Percentiles rank a stretch among this genome's conserved stretches.
These are phyloP conservation scores for Panulirus ornatus DNA, from an alignment of 1,140 invertebrate species.

Conservation along the genomic window DNA sequence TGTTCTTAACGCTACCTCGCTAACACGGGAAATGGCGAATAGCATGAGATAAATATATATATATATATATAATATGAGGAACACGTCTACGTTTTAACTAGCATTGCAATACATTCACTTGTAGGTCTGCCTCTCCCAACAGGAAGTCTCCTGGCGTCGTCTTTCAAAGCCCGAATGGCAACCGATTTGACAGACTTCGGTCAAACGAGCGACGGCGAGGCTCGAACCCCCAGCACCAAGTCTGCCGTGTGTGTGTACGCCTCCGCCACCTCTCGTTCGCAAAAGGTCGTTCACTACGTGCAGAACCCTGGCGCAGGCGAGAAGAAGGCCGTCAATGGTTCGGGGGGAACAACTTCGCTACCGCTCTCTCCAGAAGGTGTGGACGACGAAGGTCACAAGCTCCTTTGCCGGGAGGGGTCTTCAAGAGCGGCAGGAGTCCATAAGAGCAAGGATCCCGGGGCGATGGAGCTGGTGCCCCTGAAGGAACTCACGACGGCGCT, in stretches of 20 bases:
- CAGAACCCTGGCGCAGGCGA: not conserved
- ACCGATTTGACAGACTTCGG: not conserved
- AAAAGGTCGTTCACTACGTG: not conserved
- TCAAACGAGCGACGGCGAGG: not conserved
- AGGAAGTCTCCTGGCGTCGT: not conserved
- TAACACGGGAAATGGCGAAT: no score
- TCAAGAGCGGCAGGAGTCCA: not conserved
- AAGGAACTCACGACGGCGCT: not conserved
- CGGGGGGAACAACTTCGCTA: not conserved
- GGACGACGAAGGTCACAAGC: not conserved
- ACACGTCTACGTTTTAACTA: no score
- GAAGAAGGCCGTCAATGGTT: not conserved
- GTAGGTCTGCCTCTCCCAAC: not conserved
- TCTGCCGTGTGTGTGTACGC: not conserved
- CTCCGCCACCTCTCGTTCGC: not conserved
- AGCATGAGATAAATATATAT: no score
- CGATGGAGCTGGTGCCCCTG: not conserved
- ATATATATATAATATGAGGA: no score
- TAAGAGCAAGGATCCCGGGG: not conserved
- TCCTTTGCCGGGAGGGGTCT: not conserved
- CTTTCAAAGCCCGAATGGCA: not conserved
- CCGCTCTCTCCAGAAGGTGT: not conserved
- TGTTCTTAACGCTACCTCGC: no score
- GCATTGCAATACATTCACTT: no score
- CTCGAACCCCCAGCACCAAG: not conserved